Evolutionary conservation across 2,797 vertebrate genomes (phyloP), one percentile per base, ranked within the genome.

Genomic region (Siniperca undulata): DNA sequence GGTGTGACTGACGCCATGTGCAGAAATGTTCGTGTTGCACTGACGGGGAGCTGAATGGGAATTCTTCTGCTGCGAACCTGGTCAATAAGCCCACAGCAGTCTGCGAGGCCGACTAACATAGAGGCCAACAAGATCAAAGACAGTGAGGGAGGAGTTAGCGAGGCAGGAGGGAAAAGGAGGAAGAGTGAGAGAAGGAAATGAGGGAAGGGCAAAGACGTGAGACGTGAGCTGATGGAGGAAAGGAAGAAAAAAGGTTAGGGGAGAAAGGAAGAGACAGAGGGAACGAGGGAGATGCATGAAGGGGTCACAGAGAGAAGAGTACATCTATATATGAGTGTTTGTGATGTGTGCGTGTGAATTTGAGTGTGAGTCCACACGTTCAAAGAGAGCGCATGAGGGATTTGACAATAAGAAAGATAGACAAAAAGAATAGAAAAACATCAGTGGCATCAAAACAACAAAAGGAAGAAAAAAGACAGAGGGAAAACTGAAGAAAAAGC

Each of bases 381-480:
- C 87, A 86, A 89, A 91, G 86, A 62, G 36, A 70, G 73, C 7
- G 70, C 84, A 84, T 61, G 74, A 74, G 90, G 84, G 89, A 89
- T 74, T 87, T 83, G 80, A 88, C 83, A 88, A 83, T 85, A 74
- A 70, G 80, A 80, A 77, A 80, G 80, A 84, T n/a, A 6, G 60
- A 38, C 61, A 56, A 62, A 64, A 46, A 46, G 66, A 77, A 79
- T 62, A 81, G 48, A 55, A 88, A 89, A 90, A 86, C 84, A 86
- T 80, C 84, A 77, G 86, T 81, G 80, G 80, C 76, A 88, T 80
- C 81, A 88, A 80, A 87, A 83, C 77, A 89, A 87, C 86, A 88
- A 86, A 83, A 84, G 76, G 36, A 69, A 74, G 56, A 80, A 38
- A 81, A 74, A 84, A 84, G 53, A 74, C 46, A 62, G 38, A 78